Conservation (phyloP, 2,113 vertebrate genomes). For the Siniperca chuatsi region DNA sequence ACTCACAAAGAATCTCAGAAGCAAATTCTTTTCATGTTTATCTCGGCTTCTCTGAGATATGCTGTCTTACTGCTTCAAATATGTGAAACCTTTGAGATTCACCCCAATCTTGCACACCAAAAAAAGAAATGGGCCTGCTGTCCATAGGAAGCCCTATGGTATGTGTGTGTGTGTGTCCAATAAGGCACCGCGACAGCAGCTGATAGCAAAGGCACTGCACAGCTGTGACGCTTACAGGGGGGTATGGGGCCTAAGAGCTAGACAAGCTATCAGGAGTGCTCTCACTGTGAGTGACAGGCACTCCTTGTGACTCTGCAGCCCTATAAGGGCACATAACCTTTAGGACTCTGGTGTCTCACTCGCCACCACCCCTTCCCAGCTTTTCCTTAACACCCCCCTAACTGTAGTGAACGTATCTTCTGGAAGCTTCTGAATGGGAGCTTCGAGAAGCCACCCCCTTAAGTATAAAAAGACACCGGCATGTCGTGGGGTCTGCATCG, state of each 20-base stretch:
- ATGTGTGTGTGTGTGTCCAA: slow-evolving; percentile 42
- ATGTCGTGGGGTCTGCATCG: slow-evolving; percentile 49
- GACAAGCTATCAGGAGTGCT: slow-evolving; percentile 72
- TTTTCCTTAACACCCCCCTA: slow-evolving; percentile 44
- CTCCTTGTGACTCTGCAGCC: slow-evolving; percentile 82
- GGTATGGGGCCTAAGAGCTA: slow-evolving; percentile 39
- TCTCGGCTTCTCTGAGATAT: background rate
- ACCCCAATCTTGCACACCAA: slow-evolving; percentile 16
- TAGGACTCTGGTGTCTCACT: slow-evolving; percentile 61
- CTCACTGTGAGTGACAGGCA: slow-evolving; percentile 82
- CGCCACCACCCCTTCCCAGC: background rate
- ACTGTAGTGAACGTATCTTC: slow-evolving; percentile 74
- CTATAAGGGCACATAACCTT: slow-evolving; percentile 83
- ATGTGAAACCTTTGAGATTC: slow-evolving; percentile 30
- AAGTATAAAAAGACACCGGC: slow-evolving; percentile 82
- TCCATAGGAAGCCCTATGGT: slow-evolving; percentile 21
- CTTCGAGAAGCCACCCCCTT: slow-evolving; percentile 78
- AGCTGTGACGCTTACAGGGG: slow-evolving; percentile 69
- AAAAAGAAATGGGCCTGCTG: slow-evolving; percentile 39
- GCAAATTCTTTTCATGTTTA: background rate
- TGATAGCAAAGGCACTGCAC: slow-evolving; percentile 60
- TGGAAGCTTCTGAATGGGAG: slow-evolving; percentile 83
- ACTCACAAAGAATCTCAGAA: background rate
- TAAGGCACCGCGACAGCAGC: slow-evolving; percentile 27
- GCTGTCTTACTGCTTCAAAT: background rate